These are phyloP conservation scores for Corydoras sp. DNA, from an alignment of 2,113 vertebrate genomes.

Conservation along the genomic window DNA sequence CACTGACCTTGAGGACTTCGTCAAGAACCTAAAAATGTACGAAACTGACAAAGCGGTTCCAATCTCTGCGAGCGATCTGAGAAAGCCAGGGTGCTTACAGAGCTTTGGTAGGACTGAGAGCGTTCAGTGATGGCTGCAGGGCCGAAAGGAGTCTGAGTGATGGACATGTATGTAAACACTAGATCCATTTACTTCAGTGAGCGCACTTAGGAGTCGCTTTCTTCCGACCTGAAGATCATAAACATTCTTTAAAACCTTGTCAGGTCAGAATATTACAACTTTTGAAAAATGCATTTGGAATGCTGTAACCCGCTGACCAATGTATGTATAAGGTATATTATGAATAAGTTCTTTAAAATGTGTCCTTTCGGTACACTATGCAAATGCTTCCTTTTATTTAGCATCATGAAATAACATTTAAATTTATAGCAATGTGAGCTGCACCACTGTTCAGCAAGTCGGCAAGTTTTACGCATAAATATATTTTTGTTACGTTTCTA, in stretches of 20 bases:
- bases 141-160: conserved; percentile 54
- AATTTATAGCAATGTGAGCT: too few relatives aligned
- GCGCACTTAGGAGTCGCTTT: conserved; percentile 54
- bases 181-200: conserved; percentile 57
- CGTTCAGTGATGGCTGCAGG: conserved; percentile 55
- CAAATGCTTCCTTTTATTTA: too few relatives aligned
- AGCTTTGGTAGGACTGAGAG: conserved; percentile 47
- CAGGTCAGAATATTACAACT: too few relatives aligned
- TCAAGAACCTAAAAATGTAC: conserved; percentile 36
- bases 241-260: conserved; percentile 2
- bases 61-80: conserved; percentile 58
- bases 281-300: too few relatives aligned
- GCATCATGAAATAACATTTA: too few relatives aligned
- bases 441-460: too few relatives aligned
- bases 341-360: too few relatives aligned
- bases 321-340: too few relatives aligned
- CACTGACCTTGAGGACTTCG: not conserved
- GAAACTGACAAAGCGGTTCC: conserved; percentile 53
- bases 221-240: conserved; percentile 46
- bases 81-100: conserved; percentile 66
- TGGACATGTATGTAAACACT: conserved; percentile 71
- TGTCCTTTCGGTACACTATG: too few relatives aligned
- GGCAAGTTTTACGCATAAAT: too few relatives aligned
- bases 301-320: too few relatives aligned
- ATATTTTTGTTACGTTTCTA: too few relatives aligned